Base-by-base conservation (phyloP, 2,797 vertebrate genomes). In the Ptychobarbus kaznakovi region DNA sequence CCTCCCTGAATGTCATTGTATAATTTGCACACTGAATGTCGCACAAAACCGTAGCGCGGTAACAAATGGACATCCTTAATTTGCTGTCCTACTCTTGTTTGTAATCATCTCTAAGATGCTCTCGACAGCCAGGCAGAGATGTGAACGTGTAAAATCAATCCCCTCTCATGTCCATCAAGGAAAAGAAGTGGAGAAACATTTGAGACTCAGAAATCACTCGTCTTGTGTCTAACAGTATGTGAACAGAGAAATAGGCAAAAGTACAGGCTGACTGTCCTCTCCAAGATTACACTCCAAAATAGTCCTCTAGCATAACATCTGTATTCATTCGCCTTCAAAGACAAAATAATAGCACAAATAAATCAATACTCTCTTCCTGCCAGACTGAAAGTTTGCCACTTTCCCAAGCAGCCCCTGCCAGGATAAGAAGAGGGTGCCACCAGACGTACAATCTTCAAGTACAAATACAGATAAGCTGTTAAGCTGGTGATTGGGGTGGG, bases 401-500 rank as follows among this genome's bases (percentile, higher is more conserved):
- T 90, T 89, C 86, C 89, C 90, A 92, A 86, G 83, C 72, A 89
- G 89, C 90, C 87, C 73, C 93, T 90, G 91, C 90, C 89, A 90
- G 92, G 91, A 94, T 94, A 92, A 94, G 91, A 94, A 84, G 88
- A 91, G 90, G 89, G 92, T 88, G 88, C 92, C 92, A 92, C 93
- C 92, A 91, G 91, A 91, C 90, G 92, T 92, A 94, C 94, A 95
- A 94, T 95, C 93, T 94, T 94, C 92, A 94, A 95, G 94, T 95
- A 94, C 94, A 96, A 96, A 95, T 94, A 95, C 90, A 89, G 92
- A 93, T 96, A 95, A 96, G 94, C 94, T 85, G 90, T 92, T 95
- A 95, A 95, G 94, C 93, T 94, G 92, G 94, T 95, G 95, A 95
- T 95, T 94, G 95, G 93, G 94, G 92, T 94, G 93, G 92, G 91